These are phyloP conservation scores for Amblyteles armatorius DNA, from an alignment of 2,888 invertebrate genomes.

Conservation along the genomic window DNA sequence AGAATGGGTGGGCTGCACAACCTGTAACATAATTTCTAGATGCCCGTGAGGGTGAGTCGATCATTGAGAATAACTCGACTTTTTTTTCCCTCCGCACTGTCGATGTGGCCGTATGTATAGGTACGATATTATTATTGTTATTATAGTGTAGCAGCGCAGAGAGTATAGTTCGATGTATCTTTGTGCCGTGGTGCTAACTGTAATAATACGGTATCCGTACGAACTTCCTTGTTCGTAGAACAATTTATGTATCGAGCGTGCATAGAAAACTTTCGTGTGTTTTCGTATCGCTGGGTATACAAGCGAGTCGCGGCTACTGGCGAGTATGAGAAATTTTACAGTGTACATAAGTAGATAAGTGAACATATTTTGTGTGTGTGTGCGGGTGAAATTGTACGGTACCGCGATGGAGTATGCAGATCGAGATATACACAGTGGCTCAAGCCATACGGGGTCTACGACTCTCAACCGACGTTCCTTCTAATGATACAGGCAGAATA, in stretches of 20 bases:
- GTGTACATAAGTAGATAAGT: slow-evolving; percentile 2
- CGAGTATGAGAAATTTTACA: slow-evolving; percentile 30
- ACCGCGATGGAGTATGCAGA: slow-evolving; percentile 23
- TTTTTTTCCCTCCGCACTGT: not conserved
- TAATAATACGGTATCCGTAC: slow-evolving; percentile 57
- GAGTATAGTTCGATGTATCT: slow-evolving; percentile 14
- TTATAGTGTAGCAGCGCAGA: not conserved
- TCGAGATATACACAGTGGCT: slow-evolving; percentile 35
- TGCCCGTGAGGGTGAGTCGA: not conserved
- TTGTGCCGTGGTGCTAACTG: slow-evolving; percentile 41
- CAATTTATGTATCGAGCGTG: slow-evolving; percentile 62
- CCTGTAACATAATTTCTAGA: not conserved
- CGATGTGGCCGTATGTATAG: not conserved
- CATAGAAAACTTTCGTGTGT: slow-evolving; percentile 59
- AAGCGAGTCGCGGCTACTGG: not conserved
- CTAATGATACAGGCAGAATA: slow-evolving; percentile 47
- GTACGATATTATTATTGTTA: not conserved
- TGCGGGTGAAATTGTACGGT: slow-evolving; percentile 30
- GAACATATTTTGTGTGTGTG: slow-evolving; percentile 3
- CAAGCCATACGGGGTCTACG: slow-evolving; percentile 41
- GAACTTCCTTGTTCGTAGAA: slow-evolving; percentile 57
- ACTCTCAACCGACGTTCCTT: slow-evolving; percentile 41
- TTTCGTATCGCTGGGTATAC: slow-evolving; percentile 20
- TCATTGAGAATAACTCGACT: slow-evolving; percentile 2
- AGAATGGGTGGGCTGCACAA: not conserved